phyloP scores from a whole-genome alignment of 2,888 invertebrate species.

The Cantharis rustica region DNA sequence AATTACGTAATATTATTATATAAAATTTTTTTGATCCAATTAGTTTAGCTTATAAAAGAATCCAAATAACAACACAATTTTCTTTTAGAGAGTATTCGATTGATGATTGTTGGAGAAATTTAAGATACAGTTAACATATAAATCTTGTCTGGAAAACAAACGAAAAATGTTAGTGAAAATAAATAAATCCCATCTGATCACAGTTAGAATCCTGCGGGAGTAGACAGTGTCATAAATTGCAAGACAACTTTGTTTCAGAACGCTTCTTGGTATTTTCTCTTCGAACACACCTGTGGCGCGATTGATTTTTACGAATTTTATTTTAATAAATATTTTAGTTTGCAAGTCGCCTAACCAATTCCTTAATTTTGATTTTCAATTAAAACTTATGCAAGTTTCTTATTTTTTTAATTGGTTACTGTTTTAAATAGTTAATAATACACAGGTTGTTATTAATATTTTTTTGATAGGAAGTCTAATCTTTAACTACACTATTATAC shows the following conservation, averaged over 20 bases:
- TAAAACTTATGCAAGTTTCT: neutral
- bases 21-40: neutral
- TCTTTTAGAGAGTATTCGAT: constrained; percentile 11
- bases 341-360: neutral
- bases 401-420: neutral
- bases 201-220: constrained; percentile 36
- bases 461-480: too few species aligned
- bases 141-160: constrained; percentile 35
- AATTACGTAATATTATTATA: neutral
- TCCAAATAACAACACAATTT: constrained; percentile 9
- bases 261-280: constrained; percentile 13
- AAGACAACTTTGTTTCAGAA: constrained; percentile 29
- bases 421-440: neutral
- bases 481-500: too few species aligned
- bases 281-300: constrained; percentile 25
- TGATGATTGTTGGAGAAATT: constrained; percentile 20
- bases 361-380: neutral
- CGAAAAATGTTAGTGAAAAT: constrained; percentile 40
- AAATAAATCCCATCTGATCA: constrained; percentile 42
- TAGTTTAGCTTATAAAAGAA: neutral
- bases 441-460: too few species aligned
- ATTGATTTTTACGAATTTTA: neutral
- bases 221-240: constrained; percentile 38
- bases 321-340: neutral
- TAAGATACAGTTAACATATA: constrained; percentile 31